These are phyloP conservation scores for Psittacula cyanocephala DNA, from an alignment of 2,113 vertebrate species.

Conservation along the genomic window DNA sequence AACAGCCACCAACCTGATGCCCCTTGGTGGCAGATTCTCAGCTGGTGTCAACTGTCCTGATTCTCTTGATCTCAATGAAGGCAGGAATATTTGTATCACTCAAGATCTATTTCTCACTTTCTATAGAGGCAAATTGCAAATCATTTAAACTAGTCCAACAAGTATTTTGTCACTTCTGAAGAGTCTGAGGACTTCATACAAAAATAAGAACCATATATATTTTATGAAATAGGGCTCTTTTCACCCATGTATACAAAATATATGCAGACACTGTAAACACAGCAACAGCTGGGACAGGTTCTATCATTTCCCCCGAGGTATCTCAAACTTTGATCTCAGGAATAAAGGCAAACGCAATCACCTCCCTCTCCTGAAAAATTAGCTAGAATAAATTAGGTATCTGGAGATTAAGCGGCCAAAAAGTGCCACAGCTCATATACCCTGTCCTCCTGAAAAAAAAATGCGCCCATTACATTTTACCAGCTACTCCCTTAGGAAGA, in stretches of 20 bases:
- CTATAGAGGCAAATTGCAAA: neutral
- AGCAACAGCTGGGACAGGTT: neutral
- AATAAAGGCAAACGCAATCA: neutral
- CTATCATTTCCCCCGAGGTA: neutral
- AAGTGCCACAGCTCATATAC: neutral
- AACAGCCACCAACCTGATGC: neutral
- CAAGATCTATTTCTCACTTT: neutral
- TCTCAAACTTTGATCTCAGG: neutral
- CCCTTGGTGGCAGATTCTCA: neutral
- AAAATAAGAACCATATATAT: rapidly evolving
- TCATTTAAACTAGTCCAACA: neutral
- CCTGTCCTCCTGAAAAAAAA: neutral
- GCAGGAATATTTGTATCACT: neutral
- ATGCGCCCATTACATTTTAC: neutral
- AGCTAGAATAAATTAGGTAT: neutral
- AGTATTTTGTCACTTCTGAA: neutral
- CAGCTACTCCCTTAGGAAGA: neutral
- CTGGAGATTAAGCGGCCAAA: neutral
- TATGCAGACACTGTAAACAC: neutral
- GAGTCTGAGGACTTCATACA: neutral
- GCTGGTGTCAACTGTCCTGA: neutral
- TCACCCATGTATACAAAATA: neutral
- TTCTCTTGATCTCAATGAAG: rapidly evolving
- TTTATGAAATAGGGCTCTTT: rapidly evolving
- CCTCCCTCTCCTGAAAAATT: neutral